Evolutionary conservation across 2,113 vertebrate genomes (phyloP).

Genomic region (Tychaedon coryphoeus): DNA sequence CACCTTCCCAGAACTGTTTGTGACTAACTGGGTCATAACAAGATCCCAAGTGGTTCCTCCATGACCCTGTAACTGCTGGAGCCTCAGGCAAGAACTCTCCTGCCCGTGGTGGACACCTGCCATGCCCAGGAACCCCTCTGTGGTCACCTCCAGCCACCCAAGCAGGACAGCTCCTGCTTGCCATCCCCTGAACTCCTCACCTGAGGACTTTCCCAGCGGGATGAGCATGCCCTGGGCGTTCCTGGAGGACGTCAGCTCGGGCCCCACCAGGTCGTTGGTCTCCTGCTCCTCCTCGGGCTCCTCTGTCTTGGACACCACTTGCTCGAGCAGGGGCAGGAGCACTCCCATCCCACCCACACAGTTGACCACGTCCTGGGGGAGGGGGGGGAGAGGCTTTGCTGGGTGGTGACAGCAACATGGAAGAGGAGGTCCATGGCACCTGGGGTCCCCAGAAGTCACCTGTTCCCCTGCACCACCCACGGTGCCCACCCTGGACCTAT

Average conservation of each 20-base stretch:
- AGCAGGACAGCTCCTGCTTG: background rate
- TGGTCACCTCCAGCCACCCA: background rate
- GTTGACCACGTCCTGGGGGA: conserved; percentile 86
- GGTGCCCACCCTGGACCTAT: background rate
- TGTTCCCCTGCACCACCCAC: background rate
- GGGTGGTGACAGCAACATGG: accelerated
- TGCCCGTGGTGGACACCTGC: background rate
- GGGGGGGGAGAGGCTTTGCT: background rate
- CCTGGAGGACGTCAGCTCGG: conserved; percentile 85
- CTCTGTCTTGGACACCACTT: conserved; percentile 78
- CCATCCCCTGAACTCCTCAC: conserved; percentile 33
- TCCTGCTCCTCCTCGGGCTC: conserved; percentile 78
- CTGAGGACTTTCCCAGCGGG: conserved; percentile 85
- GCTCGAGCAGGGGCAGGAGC: conserved; percentile 89
- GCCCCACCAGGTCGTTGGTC: conserved; percentile 86
- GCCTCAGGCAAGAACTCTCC: background rate
- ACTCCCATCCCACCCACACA: conserved; percentile 89
- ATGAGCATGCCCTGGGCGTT: conserved; percentile 84
- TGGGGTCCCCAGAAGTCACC: background rate
- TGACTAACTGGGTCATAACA: background rate
- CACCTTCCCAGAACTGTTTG: background rate
- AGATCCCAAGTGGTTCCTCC: background rate
- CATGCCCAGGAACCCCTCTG: accelerated
- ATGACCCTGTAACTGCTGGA: accelerated
- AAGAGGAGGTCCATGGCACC: accelerated